Conservation (phyloP, 2,797 vertebrate species). For the Myotis myotis region DNA sequence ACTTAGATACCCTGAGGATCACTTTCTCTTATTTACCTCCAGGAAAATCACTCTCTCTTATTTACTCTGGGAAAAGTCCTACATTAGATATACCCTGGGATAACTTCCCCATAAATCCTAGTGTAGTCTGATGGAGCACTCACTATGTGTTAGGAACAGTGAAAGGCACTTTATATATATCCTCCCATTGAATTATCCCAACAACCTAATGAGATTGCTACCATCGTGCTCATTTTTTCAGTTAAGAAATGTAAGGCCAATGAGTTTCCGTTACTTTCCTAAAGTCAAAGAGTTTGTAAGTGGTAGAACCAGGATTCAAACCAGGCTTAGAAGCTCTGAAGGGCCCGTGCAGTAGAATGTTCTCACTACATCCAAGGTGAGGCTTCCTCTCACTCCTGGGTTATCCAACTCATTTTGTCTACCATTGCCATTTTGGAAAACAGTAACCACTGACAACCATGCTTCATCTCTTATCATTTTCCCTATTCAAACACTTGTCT, state of each 20-base stretch:
- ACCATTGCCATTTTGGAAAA: background rate
- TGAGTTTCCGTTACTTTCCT: background rate
- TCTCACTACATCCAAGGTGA: background rate
- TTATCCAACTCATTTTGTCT: background rate
- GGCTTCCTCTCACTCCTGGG: background rate
- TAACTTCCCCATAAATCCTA: constrained; percentile 1
- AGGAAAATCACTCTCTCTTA: constrained; percentile 30
- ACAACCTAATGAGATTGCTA: background rate
- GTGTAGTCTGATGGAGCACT: background rate
- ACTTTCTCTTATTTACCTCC: constrained; percentile 37
- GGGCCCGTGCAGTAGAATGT: background rate
- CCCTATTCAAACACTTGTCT: background rate
- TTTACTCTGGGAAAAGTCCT: constrained; percentile 30
- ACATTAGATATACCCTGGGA: background rate
- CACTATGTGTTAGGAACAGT: background rate
- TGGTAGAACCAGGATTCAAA: background rate
- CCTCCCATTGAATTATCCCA: background rate
- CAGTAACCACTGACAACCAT: background rate
- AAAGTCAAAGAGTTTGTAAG: background rate
- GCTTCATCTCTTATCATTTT: background rate
- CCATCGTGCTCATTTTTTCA: background rate
- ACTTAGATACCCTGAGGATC: constrained; percentile 17
- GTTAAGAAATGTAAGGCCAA: background rate
- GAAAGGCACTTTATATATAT: background rate
- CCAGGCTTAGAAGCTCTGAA: background rate